Percentiles rank a stretch among this genome's conserved stretches.
phyloP scores from a whole-genome alignment of 2,113 vertebrate species.

The Ptilonorhynchus violaceus region DNA sequence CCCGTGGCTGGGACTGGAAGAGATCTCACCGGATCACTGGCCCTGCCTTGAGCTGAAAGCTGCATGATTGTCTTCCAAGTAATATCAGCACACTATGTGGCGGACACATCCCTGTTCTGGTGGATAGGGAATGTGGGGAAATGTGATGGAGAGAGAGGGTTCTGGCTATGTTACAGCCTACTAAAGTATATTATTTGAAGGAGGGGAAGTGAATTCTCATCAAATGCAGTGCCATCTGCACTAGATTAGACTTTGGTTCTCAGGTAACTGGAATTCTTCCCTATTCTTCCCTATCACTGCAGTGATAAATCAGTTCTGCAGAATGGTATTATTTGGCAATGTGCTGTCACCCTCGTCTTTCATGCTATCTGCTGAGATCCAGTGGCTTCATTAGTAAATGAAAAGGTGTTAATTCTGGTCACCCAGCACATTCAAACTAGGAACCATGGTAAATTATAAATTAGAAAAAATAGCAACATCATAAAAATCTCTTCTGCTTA shows the following conservation, averaged over 20 bases:
- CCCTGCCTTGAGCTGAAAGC: neutral
- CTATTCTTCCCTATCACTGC: neutral
- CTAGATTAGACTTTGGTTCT: neutral
- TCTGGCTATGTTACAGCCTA: neutral
- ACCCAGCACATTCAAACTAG: neutral
- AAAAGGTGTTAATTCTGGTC: neutral
- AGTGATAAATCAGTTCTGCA: neutral
- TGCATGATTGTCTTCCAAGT: neutral
- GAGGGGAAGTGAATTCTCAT: neutral
- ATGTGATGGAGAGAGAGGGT: neutral
- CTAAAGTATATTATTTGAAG: neutral
- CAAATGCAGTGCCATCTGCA: neutral
- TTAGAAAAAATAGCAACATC: neutral
- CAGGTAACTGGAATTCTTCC: neutral
- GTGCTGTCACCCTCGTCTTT: neutral
- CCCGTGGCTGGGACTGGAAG: neutral
- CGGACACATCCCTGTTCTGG: neutral
- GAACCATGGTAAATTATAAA: neutral
- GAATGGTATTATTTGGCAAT: neutral
- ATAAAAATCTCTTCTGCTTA: conserved; percentile 7
- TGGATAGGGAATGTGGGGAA: neutral
- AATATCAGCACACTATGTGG: neutral
- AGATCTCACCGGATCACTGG: fast-evolving
- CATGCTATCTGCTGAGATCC: neutral
- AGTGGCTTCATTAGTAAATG: neutral